Evolutionary conservation across 2,113 vertebrate species (phyloP), one percentile per base, ranked within the genome.

Genomic region (Tenrec ecaudatus): DNA sequence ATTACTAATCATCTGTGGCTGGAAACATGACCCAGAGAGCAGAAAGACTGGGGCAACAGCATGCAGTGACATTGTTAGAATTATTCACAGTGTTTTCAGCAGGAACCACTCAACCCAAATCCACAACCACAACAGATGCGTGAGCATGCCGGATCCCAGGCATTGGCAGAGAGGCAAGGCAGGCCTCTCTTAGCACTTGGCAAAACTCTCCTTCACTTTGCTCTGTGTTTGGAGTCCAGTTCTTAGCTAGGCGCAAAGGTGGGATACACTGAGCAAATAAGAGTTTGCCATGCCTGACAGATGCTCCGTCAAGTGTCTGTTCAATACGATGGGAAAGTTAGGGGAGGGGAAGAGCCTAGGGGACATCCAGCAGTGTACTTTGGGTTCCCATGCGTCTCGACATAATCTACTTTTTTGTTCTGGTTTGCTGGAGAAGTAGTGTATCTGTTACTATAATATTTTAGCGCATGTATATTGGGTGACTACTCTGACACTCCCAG

Each of bases 1-100:
- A 96, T 95, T 95, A 85, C 95, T 95, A 94, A 94, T 96, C 93
- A 85, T 94, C 95, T 94, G 96, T 95, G 96, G 81, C 93, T 95
- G 69, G 93, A 97, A 96, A 97, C 94, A 96, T 82, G 86, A 96
- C 93, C 94, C 94, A 76, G 86, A 78, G 93, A 96, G 86, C 62
- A 93, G 90, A 94, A 89, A 88, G 93, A 92, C 66, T 73, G 92
- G 68, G 83, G 69, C 88, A 94, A 90, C 92, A 95, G 95, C 93
- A 66, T 33, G 81, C 83, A 47, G 90, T 60, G 68, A 94, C 90
- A 89, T 94, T 92, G 92, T 91, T 93, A 90, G 92, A 95, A 95
- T 95, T 94, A 95, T 80, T 93, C 95, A 90, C 85, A 81, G 86
- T 89, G 92, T 95, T 95, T 97, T 95, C 96, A 92, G 82, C 92